phyloP scores from a whole-genome alignment of 1,140 invertebrate genomes.

The Drosophila kanapiae region DNA sequence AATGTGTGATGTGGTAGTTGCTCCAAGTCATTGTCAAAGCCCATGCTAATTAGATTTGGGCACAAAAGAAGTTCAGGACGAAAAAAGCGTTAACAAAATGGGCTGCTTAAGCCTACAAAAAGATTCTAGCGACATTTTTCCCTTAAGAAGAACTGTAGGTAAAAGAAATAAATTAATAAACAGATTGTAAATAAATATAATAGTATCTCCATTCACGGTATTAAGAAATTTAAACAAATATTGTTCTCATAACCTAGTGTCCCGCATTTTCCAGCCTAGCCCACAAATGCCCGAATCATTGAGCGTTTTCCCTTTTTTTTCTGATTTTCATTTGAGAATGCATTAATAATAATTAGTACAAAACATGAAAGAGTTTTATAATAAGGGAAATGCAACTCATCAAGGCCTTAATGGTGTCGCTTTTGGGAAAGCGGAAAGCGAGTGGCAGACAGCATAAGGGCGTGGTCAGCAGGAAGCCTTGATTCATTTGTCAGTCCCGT shows the following conservation, averaged over 20 bases:
- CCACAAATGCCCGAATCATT: slow-evolving; percentile 44
- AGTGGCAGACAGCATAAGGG: slow-evolving; percentile 21
- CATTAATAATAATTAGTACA: slow-evolving; percentile 65
- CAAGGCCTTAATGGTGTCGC: slow-evolving; percentile 38
- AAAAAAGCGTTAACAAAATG: slow-evolving; percentile 4
- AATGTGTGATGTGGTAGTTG: slow-evolving; percentile 44
- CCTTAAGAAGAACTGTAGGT: too few species aligned
- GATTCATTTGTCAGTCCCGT: slow-evolving; percentile 43
- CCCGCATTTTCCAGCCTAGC: slow-evolving; percentile 24
- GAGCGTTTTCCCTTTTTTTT: slow-evolving; percentile 29
- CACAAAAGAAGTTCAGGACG: slow-evolving; percentile 1
- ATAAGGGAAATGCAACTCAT: slow-evolving; percentile 58
- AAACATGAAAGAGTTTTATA: slow-evolving; percentile 26
- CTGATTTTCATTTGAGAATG: slow-evolving; percentile 28
- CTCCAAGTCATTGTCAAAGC: slow-evolving; percentile 20
- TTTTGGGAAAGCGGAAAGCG: slow-evolving; percentile 36
- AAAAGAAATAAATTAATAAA: neutral
- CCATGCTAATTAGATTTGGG: slow-evolving; percentile 42
- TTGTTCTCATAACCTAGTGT: slow-evolving; percentile 38
- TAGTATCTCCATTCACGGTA: too few species aligned
- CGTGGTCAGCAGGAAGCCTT: slow-evolving; percentile 41
- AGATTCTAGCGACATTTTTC: neutral
- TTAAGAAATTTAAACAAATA: neutral
- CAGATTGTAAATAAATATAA: neutral
- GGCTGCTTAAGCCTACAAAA: neutral